These are phyloP conservation scores for Allacma fusca DNA, from an alignment of 2,888 invertebrate genomes.

Conservation along the genomic window DNA sequence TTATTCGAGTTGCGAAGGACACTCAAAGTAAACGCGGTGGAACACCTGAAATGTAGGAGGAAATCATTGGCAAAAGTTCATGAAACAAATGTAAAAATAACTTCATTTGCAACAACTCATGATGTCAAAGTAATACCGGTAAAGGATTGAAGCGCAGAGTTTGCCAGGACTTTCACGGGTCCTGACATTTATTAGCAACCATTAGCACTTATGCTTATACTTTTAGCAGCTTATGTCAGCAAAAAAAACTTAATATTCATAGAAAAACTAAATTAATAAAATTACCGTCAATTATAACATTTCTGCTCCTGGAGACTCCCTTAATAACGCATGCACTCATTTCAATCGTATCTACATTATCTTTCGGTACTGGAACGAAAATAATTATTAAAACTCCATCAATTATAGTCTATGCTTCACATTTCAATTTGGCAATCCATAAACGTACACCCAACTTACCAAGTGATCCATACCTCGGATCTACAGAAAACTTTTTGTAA, in stretches of 20 bases:
- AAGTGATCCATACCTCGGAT: conserved; percentile 74
- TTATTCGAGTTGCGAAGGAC: conserved; percentile 75
- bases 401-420: too few relatives aligned
- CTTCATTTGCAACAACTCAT: conserved; percentile 1
- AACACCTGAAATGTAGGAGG: too few relatives aligned
- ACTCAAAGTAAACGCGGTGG: conserved; percentile 97
- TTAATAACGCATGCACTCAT: conserved; percentile 93
- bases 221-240: too few relatives aligned
- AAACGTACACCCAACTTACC: too few relatives aligned
- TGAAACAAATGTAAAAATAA: too few relatives aligned
- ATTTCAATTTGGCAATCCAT: too few relatives aligned
- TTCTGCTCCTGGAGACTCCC: conserved; percentile 91
- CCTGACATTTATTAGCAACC: conserved; percentile 85
- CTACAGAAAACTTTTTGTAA: conserved; percentile 72
- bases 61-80: too few relatives aligned
- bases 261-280: background rate
- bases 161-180: conserved; percentile 94
- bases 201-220: too few relatives aligned
- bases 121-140: conserved; percentile 69
- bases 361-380: conserved; percentile 77
- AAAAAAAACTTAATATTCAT: too few relatives aligned
- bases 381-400: too few relatives aligned
- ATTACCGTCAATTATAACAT: conserved; percentile 86
- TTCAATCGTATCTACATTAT: conserved; percentile 76
- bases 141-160: conserved; percentile 82